A percentile compares a stretch with the other conserved stretches of the same genome.
These are phyloP conservation scores for Aphidius colemani DNA, from an alignment of 2,888 invertebrate genomes.

Conservation along the genomic window DNA sequence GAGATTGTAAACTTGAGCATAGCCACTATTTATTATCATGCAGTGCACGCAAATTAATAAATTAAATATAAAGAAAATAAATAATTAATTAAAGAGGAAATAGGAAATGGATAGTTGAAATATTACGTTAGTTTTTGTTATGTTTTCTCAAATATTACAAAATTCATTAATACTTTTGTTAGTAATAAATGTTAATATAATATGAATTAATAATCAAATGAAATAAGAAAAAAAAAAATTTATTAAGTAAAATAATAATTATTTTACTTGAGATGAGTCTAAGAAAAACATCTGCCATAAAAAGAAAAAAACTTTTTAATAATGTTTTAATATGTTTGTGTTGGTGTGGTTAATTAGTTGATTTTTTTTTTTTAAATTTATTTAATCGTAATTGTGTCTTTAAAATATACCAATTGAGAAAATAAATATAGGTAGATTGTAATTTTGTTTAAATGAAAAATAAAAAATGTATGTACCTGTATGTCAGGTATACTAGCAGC, in stretches of 20 bases:
- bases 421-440: not conserved
- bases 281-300: not conserved
- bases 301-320: not conserved
- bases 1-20: slow-evolving; percentile 59
- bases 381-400: too few species aligned
- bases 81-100: slow-evolving; percentile 37
- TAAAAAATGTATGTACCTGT: slow-evolving; percentile 68
- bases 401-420: slow-evolving; percentile 22
- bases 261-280: not conserved
- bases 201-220: not conserved
- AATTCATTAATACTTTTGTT: too few species aligned
- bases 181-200: not conserved
- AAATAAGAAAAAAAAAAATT: not conserved
- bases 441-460: slow-evolving; percentile 29
- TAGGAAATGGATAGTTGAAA: slow-evolving; percentile 41
- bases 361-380: too few species aligned
- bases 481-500: slow-evolving; percentile 83
- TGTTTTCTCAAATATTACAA: not conserved
- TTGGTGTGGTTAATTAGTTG: too few species aligned
- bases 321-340: too few species aligned
- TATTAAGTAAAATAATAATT: not conserved
- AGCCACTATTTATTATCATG: slow-evolving; percentile 49
- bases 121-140: slow-evolving; percentile 38
- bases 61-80: slow-evolving; percentile 32
- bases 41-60: slow-evolving; percentile 29